Evolutionary conservation across 2,797 vertebrate genomes (phyloP).

Genomic region (Scolopax bukidnonensis): DNA sequence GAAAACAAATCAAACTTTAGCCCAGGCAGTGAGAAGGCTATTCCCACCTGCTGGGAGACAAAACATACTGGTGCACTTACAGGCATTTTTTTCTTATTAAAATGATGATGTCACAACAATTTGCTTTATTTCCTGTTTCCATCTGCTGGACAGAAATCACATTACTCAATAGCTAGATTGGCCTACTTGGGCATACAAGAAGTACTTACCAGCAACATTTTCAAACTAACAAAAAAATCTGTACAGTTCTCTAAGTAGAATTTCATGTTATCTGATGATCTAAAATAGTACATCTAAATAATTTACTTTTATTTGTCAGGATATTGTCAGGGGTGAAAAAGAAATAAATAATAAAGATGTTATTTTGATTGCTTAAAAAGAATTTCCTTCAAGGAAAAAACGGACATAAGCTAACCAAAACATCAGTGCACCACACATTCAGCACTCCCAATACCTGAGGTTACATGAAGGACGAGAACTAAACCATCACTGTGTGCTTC

Average conservation of each 20-base stretch:
- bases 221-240: neutral
- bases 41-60: neutral
- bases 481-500: constrained; percentile 65
- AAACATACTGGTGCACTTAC: neutral
- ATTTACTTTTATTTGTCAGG: constrained; percentile 30
- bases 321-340: neutral
- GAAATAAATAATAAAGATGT: neutral
- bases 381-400: constrained; percentile 82
- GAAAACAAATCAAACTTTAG: neutral
- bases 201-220: neutral
- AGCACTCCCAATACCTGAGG: constrained; percentile 74
- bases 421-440: constrained; percentile 68
- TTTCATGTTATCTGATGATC: neutral
- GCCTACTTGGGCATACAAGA: neutral
- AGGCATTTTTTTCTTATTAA: neutral
- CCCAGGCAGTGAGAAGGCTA: neutral
- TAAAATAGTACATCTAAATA: neutral
- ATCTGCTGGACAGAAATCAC: constrained; percentile 26
- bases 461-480: constrained; percentile 74
- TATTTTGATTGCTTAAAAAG: constrained; percentile 18
- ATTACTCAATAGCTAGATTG: neutral
- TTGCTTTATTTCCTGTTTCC: constrained; percentile 31
- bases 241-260: neutral
- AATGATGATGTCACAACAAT: neutral
- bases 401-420: constrained; percentile 77